Evolutionary conservation across 2,888 invertebrate species (phyloP).

Genomic region (Trilocha varians): DNA sequence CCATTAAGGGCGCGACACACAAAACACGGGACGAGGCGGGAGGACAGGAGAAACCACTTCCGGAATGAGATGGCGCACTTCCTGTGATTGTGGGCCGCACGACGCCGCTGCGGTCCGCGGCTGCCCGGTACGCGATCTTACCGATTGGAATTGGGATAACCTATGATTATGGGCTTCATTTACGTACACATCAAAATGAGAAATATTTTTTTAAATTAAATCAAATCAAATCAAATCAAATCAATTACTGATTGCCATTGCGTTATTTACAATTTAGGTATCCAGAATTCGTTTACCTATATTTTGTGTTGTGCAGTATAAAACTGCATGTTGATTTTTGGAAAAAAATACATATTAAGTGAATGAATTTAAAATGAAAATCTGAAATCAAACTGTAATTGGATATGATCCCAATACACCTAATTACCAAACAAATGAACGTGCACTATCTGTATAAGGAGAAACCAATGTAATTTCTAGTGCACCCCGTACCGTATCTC

Average conservation of each 20-base stretch:
- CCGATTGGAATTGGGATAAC: constrained; percentile 1
- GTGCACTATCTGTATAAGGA: neutral
- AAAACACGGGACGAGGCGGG: constrained; percentile 46
- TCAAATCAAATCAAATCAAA: no score
- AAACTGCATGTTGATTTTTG: no score
- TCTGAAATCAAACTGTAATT: neutral
- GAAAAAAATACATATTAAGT: no score
- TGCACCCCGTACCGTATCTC: constrained; percentile 63
- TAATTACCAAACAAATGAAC: neutral
- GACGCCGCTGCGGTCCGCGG: constrained; percentile 16
- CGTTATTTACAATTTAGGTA: no score
- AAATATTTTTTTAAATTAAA: no score
- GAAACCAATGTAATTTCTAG: constrained; percentile 52
- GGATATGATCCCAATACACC: neutral
- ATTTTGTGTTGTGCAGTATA: no score
- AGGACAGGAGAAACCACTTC: constrained; percentile 68
- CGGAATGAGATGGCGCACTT: constrained; percentile 74
- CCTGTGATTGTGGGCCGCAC: constrained; percentile 67
- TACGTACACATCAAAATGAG: no score
- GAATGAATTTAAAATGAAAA: no score
- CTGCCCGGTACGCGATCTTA: constrained; percentile 18
- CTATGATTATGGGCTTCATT: neutral
- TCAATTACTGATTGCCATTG: no score
- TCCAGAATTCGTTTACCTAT: no score
- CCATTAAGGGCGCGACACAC: constrained; percentile 54